phyloP scores from a whole-genome alignment of 2,888 invertebrate species.

The Drosophila paramelanica region DNA sequence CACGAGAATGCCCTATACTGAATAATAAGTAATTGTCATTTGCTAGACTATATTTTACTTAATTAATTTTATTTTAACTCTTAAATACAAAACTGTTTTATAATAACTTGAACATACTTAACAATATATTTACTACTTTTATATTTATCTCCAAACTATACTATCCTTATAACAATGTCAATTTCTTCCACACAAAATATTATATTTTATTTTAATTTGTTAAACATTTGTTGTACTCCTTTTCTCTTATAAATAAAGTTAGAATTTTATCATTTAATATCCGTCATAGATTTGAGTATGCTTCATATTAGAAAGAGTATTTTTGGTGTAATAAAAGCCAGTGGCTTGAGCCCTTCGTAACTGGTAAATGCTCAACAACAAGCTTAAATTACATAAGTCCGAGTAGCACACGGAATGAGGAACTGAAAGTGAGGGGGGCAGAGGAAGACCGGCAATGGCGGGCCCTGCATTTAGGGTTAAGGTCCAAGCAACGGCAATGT shows the following conservation, averaged over 20 bases:
- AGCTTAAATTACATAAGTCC: constrained; percentile 65
- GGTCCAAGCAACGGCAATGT: constrained; percentile 40
- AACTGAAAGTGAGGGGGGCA: background rate
- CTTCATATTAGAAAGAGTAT: constrained; percentile 26
- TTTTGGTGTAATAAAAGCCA: constrained; percentile 41
- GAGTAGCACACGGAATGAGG: constrained; percentile 1
- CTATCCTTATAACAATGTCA: no score
- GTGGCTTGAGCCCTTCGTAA: constrained; percentile 45
- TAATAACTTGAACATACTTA: no score
- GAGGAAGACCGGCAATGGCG: constrained; percentile 12
- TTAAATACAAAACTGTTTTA: no score
- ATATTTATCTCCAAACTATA: no score
- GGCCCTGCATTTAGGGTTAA: constrained; percentile 62
- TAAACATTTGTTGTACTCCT: no score
- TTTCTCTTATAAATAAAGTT: no score
- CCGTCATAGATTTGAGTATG: background rate
- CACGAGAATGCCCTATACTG: constrained; percentile 23
- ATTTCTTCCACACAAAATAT: no score
- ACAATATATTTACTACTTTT: no score
- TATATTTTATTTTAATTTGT: no score
- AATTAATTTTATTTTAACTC: no score
- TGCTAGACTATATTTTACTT: no score
- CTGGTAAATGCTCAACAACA: constrained; percentile 65
- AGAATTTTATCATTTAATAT: no score
- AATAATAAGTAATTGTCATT: background rate